phyloP scores from a whole-genome alignment of 35 echinoderm and acorn worm genomes.

The Holothuria glaberrima region DNA sequence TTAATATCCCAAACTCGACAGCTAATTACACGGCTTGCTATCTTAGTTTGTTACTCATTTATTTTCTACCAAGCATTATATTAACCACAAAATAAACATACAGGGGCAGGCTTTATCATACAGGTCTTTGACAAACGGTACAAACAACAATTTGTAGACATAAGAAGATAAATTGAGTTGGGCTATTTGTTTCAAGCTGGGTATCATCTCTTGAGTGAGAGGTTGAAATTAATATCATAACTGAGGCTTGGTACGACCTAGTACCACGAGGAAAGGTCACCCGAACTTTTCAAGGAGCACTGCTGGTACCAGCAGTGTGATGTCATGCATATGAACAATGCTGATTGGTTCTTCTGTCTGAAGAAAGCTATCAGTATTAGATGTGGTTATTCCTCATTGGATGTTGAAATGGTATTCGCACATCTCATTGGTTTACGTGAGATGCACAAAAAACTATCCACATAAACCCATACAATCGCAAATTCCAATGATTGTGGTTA shows the following conservation, averaged over 20 bases:
- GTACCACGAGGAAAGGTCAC: neutral
- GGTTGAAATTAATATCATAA: neutral
- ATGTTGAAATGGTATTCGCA: too few species aligned
- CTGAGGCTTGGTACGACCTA: neutral
- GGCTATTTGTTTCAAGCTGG: neutral
- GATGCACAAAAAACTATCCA: too few species aligned
- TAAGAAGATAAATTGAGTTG: neutral
- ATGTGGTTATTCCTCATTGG: too few species aligned
- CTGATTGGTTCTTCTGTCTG: too few species aligned
- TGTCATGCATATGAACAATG: too few species aligned
- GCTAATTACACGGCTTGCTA: neutral
- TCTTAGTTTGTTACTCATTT: constrained; percentile 9
- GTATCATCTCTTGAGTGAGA: neutral
- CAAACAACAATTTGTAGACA: neutral
- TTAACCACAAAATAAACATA: constrained; percentile 27
- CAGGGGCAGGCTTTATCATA: neutral
- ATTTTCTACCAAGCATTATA: neutral
- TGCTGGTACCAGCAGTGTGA: too few species aligned
- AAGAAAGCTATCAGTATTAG: too few species aligned
- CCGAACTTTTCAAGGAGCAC: neutral
- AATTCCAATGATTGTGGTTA: too few species aligned
- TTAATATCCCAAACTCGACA: constrained; percentile 16
- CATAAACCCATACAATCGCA: too few species aligned
- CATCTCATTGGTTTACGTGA: too few species aligned
- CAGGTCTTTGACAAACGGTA: too few species aligned